Conservation (phyloP, 1,140 invertebrate species). For the Hirudo medicinalis region DNA sequence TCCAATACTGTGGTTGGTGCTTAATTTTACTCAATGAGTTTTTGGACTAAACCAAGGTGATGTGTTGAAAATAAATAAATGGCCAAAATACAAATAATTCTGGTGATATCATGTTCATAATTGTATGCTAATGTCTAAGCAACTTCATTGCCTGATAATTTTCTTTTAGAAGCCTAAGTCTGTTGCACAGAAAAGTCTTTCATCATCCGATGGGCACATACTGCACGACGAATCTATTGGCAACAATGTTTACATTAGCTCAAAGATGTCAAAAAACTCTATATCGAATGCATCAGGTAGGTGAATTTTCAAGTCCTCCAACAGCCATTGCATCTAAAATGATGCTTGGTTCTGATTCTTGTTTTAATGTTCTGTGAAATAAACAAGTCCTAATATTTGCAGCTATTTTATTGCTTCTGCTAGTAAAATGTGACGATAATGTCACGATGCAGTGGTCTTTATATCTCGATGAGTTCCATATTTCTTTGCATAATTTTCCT, state of each 20-base stretch:
- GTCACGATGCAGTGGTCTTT: no score
- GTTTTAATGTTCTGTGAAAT: background rate
- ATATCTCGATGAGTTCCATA: no score
- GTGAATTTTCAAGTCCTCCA: background rate
- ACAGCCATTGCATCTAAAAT: background rate
- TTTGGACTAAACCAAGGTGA: no score
- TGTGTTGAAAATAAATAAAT: no score
- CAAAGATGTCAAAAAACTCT: slow-evolving; percentile 1
- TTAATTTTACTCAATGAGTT: background rate
- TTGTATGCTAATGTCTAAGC: no score
- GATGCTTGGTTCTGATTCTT: no score
- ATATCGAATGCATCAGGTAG: slow-evolving; percentile 2
- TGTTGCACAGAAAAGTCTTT: slow-evolving; percentile 2
- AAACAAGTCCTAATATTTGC: slow-evolving; percentile 4
- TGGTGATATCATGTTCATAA: no score
- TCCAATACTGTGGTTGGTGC: background rate
- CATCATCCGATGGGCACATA: background rate
- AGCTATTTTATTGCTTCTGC: background rate
- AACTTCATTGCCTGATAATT: background rate
- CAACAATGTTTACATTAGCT: slow-evolving; percentile 1
- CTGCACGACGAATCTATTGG: background rate
- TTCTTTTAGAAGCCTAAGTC: slow-evolving; percentile 4
- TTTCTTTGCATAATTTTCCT: no score
- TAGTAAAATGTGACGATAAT: background rate
- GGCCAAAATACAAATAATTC: no score